phyloP scores from a whole-genome alignment of 1,140 invertebrate genomes.

The Platorchestia sp. region DNA sequence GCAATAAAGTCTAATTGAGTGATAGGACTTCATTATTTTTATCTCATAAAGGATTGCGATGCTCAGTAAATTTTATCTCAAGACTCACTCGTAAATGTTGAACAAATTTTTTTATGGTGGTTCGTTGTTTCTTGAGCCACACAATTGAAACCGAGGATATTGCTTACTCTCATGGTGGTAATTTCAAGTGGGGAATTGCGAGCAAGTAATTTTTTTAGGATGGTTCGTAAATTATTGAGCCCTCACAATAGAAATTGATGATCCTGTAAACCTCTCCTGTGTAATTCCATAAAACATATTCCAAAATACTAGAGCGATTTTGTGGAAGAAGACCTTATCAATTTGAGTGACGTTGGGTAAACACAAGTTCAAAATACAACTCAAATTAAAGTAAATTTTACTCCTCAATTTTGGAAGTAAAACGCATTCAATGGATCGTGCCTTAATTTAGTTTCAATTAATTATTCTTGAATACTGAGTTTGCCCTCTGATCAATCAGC shows the following conservation, averaged over 20 bases:
- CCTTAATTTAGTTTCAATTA: too few species aligned
- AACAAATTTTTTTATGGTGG: too few species aligned
- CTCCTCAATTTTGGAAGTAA: too few species aligned
- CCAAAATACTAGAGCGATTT: not conserved
- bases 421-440: not conserved
- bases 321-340: not conserved
- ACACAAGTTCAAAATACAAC: too few species aligned
- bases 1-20: not conserved
- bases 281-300: not conserved
- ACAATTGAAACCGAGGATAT: too few species aligned
- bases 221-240: too few species aligned
- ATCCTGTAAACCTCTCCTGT: not conserved
- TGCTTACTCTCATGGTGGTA: too few species aligned
- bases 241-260: not conserved
- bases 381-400: too few species aligned
- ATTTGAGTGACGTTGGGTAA: not conserved
- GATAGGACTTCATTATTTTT: not conserved
- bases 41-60: not conserved
- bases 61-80: not conserved
- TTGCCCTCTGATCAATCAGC: too few species aligned
- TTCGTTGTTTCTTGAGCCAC: too few species aligned
- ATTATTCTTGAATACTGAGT: too few species aligned
- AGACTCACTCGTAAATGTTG: not conserved
- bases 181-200: too few species aligned
- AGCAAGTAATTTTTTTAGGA: not conserved